phyloP scores from a whole-genome alignment of 2,888 invertebrate genomes.

The Drosophila histrio region DNA sequence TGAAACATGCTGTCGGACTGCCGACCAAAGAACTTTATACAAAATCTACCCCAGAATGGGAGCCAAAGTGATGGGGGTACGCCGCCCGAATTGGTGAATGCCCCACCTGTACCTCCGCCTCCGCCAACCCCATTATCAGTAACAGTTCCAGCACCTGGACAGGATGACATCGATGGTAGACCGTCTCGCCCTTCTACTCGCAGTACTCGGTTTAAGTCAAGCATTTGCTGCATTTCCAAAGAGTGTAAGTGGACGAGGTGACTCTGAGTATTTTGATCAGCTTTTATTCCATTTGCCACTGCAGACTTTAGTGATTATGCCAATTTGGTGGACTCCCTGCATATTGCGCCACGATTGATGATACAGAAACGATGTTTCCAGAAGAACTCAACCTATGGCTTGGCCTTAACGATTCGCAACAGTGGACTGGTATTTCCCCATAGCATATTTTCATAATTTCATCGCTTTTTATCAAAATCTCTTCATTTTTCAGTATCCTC shows the following conservation, averaged over 20 bases:
- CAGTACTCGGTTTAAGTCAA: neutral
- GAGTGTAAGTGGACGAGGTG: constrained; percentile 45
- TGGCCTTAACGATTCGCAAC: constrained; percentile 50
- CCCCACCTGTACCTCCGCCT: neutral
- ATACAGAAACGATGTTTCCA: constrained; percentile 36
- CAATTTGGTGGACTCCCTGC: constrained; percentile 55
- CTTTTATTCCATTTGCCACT: neutral
- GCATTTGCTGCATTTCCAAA: constrained; percentile 52
- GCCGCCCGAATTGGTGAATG: neutral
- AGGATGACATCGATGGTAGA: neutral
- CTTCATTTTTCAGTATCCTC: constrained; percentile 59
- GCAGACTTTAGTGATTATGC: constrained; percentile 56
- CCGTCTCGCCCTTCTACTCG: neutral
- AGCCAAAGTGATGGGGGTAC: neutral
- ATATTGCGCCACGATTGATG: constrained; percentile 58
- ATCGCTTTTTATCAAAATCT: neutral
- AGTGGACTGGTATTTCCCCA: constrained; percentile 35
- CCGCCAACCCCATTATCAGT: neutral
- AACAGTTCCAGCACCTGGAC: neutral
- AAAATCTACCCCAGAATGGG: neutral
- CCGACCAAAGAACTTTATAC: neutral
- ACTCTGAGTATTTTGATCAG: too few relatives aligned
- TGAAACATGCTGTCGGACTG: constrained; percentile 8
- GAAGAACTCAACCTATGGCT: constrained; percentile 40
- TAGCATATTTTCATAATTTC: neutral